Conservation (phyloP, 1,140 invertebrate species). For the Drosophila truncata region DNA sequence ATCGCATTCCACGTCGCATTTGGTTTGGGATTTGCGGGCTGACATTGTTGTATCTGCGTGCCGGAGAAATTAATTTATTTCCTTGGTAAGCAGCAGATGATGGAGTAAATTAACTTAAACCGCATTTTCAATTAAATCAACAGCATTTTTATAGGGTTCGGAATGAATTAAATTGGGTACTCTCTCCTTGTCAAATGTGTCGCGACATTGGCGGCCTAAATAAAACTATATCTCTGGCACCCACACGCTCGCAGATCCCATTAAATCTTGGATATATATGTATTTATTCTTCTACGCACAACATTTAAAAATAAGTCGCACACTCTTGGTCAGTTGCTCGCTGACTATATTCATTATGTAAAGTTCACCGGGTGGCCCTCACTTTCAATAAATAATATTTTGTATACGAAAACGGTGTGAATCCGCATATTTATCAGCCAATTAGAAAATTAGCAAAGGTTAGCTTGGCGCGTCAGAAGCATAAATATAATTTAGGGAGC, state of each 20-base stretch:
- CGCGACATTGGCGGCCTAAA: slow-evolving; percentile 53
- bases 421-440: slow-evolving; percentile 70
- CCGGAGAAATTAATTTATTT: slow-evolving; percentile 75
- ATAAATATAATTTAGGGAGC: slow-evolving; percentile 41
- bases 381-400: slow-evolving; percentile 70
- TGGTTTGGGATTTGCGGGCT: slow-evolving; percentile 39
- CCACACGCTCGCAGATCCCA: slow-evolving; percentile 33
- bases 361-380: slow-evolving; percentile 48
- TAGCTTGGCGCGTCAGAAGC: slow-evolving; percentile 37
- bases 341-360: slow-evolving; percentile 44
- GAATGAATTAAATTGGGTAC: slow-evolving; percentile 19
- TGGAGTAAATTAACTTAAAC: slow-evolving; percentile 68
- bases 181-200: slow-evolving; percentile 60
- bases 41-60: slow-evolving; percentile 31
- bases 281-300: slow-evolving; percentile 18
- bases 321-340: slow-evolving; percentile 6
- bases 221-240: slow-evolving; percentile 54
- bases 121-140: slow-evolving; percentile 80
- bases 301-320: slow-evolving; percentile 41
- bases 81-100: slow-evolving; percentile 66
- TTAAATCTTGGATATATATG: slow-evolving; percentile 50
- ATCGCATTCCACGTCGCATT: slow-evolving; percentile 63
- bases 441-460: slow-evolving; percentile 76
- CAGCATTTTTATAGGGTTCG: slow-evolving; percentile 37
- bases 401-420: slow-evolving; percentile 51